Evolutionary conservation across 92 coral and sea anemone species (phyloP).

Genomic region (Parazoanthus atlanticus): DNA sequence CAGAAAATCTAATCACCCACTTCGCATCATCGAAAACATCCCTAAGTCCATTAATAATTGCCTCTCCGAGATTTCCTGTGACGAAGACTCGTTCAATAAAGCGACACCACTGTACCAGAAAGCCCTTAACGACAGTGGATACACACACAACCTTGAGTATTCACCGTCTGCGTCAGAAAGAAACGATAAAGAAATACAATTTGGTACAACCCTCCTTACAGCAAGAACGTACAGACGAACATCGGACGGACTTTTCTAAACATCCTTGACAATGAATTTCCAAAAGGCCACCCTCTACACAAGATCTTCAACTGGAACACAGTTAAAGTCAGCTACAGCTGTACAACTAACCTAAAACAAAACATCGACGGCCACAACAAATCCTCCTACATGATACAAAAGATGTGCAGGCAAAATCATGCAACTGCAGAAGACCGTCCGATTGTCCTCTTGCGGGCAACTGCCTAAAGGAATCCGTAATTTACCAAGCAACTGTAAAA

Average conservation of each 20-base stretch:
- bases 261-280: constrained; percentile 25
- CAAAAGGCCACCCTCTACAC: constrained; percentile 25
- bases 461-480: constrained; percentile 18
- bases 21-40: constrained; percentile 17
- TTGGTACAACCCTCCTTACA: constrained; percentile 41
- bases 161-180: constrained; percentile 13
- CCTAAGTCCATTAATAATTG: background rate
- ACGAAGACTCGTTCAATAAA: constrained; percentile 37
- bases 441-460: constrained; percentile 27
- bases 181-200: constrained; percentile 18
- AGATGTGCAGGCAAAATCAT: constrained; percentile 4
- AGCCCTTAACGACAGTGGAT: constrained; percentile 33
- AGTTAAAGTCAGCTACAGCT: constrained; percentile 44
- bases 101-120: constrained; percentile 36
- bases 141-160: constrained; percentile 11
- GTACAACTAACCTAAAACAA: constrained; percentile 31
- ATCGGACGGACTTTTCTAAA: constrained; percentile 14
- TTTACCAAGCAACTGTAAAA: constrained; percentile 40
- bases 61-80: constrained; percentile 28
- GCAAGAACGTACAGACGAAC: constrained; percentile 9
- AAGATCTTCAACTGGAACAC: constrained; percentile 26
- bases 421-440: constrained; percentile 28
- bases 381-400: constrained; percentile 4
- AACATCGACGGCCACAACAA: constrained; percentile 39
- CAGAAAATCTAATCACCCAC: constrained; percentile 35